Percentiles rank a stretch among this genome's conserved stretches.
These are phyloP conservation scores for Anadara kagoshimensis DNA, from an alignment of 1,140 invertebrate species.

Conservation along the genomic window DNA sequence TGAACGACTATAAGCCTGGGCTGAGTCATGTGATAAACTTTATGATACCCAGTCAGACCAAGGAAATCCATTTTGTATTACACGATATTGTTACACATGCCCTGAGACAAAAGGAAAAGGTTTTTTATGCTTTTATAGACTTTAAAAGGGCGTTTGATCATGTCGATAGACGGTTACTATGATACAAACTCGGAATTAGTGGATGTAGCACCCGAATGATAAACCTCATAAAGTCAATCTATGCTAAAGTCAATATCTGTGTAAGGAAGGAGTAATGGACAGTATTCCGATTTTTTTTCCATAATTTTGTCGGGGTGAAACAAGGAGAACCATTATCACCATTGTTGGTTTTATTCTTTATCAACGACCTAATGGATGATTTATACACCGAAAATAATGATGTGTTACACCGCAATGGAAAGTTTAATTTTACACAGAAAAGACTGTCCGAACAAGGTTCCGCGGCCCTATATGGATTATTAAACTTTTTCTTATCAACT, in stretches of 20 bases:
- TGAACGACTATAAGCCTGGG: background rate
- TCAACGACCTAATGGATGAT: conserved; percentile 1
- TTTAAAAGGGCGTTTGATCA: conserved; percentile 5
- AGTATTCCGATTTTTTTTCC: background rate
- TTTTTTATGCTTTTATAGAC: background rate
- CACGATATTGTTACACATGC: conserved; percentile 1
- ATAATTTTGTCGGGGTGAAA: background rate
- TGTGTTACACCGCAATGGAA: too few species aligned
- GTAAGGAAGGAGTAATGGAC: background rate
- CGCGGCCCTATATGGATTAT: too few species aligned
- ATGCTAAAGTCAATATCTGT: background rate
- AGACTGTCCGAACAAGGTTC: too few species aligned
- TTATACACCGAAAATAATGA: background rate
- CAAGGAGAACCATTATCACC: conserved; percentile 1
- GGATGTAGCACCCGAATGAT: conserved; percentile 1
- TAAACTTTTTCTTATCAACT: too few species aligned
- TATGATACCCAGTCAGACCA: conserved; percentile 4
- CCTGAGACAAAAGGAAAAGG: background rate
- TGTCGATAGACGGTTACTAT: background rate
- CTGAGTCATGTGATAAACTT: background rate
- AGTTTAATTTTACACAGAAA: too few species aligned
- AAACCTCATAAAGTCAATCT: background rate
- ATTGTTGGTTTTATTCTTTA: background rate
- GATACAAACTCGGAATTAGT: background rate
- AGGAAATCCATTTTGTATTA: background rate